A percentile compares a stretch with the other conserved stretches of the same genome.
phyloP scores from a whole-genome alignment of 2,888 invertebrate species.

The Beris chalybata region DNA sequence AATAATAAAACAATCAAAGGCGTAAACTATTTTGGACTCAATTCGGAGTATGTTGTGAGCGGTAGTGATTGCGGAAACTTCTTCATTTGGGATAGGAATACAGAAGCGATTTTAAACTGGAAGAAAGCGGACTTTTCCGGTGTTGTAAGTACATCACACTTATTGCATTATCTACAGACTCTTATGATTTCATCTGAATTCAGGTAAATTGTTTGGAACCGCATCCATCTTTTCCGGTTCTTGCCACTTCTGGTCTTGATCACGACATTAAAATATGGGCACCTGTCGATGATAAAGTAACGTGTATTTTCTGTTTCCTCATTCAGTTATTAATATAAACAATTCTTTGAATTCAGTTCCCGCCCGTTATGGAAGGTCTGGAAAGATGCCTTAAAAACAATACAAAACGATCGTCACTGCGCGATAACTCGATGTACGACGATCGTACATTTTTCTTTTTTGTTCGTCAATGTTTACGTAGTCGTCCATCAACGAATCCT shows the following conservation, averaged over 20 bases:
- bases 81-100: slow-evolving; percentile 87
- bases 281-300: slow-evolving; percentile 64
- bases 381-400: slow-evolving; percentile 49
- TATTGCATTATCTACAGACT: slow-evolving; percentile 31
- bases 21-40: slow-evolving; percentile 90
- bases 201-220: slow-evolving; percentile 81
- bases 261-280: slow-evolving; percentile 92
- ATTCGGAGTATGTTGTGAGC: slow-evolving; percentile 86
- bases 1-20: slow-evolving; percentile 83
- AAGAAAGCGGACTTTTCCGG: slow-evolving; percentile 79
- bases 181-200: slow-evolving; percentile 60
- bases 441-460: slow-evolving; percentile 50
- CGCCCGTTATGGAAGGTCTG: slow-evolving; percentile 46
- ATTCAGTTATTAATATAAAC: neutral
- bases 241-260: slow-evolving; percentile 88
- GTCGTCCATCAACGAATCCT: slow-evolving; percentile 35
- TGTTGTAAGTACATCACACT: slow-evolving; percentile 63
- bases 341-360: slow-evolving; percentile 42
- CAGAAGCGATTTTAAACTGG: slow-evolving; percentile 88
- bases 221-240: slow-evolving; percentile 82
- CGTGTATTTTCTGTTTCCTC: neutral
- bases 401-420: slow-evolving; percentile 43
- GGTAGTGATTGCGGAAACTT: slow-evolving; percentile 91
- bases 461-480: slow-evolving; percentile 48
- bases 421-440: slow-evolving; percentile 44